Percentiles rank a stretch among this genome's conserved stretches.
phyloP scores from a whole-genome alignment of 92 coral and sea anemone genomes.

The Palythoa grandis region DNA sequence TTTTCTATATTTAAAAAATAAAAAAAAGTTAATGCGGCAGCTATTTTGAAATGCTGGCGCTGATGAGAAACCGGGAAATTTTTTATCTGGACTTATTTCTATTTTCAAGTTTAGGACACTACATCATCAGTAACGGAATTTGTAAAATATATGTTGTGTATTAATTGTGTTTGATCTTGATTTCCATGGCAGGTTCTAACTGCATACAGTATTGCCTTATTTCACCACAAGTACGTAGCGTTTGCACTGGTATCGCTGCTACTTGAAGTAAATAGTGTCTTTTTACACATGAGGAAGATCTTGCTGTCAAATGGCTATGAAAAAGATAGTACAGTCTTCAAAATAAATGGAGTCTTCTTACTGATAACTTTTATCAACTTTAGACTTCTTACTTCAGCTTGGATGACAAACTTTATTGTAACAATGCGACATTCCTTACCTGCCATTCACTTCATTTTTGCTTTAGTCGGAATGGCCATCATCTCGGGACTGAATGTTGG shows the following conservation, averaged over 20 bases:
- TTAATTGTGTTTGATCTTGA: background rate
- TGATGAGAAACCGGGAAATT: too few relatives aligned
- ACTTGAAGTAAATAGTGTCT: constrained; percentile 38
- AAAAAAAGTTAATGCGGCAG: too few relatives aligned
- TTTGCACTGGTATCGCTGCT: constrained; percentile 37
- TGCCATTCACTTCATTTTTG: constrained; percentile 9
- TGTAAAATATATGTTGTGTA: background rate
- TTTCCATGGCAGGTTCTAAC: background rate
- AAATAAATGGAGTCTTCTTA: constrained; percentile 36
- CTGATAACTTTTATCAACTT: constrained; percentile 34
- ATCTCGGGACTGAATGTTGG: constrained; percentile 32
- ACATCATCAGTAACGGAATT: too few relatives aligned
- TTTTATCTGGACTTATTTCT: too few relatives aligned
- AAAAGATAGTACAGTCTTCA: constrained; percentile 28
- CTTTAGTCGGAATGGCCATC: constrained; percentile 21
- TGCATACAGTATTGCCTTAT: constrained; percentile 38
- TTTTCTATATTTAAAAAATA: too few relatives aligned
- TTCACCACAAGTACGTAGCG: constrained; percentile 22
- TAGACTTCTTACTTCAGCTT: constrained; percentile 45
- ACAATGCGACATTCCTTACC: constrained; percentile 25
- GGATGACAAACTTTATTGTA: constrained; percentile 48
- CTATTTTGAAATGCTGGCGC: too few relatives aligned
- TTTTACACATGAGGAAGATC: constrained; percentile 37
- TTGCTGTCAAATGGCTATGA: constrained; percentile 42
- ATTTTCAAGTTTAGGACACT: too few relatives aligned